These are phyloP conservation scores for Nemotelus nigrinus DNA, from an alignment of 2,888 invertebrate species.

Conservation along the genomic window DNA sequence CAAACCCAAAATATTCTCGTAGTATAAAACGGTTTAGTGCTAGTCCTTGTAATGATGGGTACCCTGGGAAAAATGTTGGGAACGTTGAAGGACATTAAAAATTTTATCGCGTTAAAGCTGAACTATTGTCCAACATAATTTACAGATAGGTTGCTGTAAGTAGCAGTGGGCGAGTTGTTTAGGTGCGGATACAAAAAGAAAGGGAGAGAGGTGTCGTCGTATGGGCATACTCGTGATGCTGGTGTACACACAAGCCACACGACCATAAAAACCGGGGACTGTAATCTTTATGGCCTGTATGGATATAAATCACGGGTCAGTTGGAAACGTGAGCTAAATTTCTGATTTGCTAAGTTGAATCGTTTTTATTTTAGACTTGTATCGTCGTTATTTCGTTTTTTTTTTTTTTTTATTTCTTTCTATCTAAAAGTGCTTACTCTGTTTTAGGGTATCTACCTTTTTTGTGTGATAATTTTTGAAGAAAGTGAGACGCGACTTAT, in stretches of 20 bases:
- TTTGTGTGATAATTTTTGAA: no score
- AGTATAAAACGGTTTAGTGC: no score
- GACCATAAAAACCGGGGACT: constrained; percentile 42
- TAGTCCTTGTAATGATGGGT: no score
- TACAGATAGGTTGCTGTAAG: constrained; percentile 45
- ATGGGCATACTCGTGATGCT: no score
- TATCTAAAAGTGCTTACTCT: no score
- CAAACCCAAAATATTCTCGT: no score
- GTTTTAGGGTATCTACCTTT: no score
- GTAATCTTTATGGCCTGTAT: constrained; percentile 50
- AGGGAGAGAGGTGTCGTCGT: no score
- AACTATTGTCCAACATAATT: constrained; percentile 48
- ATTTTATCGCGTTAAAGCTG: constrained; percentile 40
- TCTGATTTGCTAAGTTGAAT: constrained; percentile 48
- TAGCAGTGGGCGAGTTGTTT: background rate
- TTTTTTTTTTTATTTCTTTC: no score
- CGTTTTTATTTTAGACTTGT: constrained; percentile 24
- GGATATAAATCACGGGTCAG: constrained; percentile 50
- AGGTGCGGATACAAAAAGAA: no score
- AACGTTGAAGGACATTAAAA: constrained; percentile 25
- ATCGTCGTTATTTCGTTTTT: constrained; percentile 5
- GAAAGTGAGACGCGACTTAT: no score
- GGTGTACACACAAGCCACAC: constrained; percentile 25
- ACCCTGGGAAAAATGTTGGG: background rate
- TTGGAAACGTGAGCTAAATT: constrained; percentile 49